Evolutionary conservation across 2,888 invertebrate genomes (phyloP).

Genomic region (Leptopilina myrica): DNA sequence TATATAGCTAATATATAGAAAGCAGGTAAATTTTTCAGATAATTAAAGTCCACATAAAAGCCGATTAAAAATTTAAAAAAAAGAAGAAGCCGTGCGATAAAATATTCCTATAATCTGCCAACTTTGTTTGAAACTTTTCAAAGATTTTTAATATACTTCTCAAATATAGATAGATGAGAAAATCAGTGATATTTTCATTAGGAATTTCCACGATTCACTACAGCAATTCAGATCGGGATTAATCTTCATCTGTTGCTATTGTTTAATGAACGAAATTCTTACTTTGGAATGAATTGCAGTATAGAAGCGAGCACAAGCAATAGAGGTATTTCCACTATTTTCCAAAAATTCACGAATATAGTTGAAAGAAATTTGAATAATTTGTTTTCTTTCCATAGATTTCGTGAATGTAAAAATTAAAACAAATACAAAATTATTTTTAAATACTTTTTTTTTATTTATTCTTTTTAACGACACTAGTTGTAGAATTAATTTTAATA

Average conservation of each 20-base stretch:
- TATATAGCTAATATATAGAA: too few relatives aligned
- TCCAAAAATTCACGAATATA: background rate
- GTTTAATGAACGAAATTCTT: constrained; percentile 8
- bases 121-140: background rate
- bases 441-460: too few relatives aligned
- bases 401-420: too few relatives aligned
- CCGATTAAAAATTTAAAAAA: background rate
- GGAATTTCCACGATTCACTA: background rate
- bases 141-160: constrained; percentile 24
- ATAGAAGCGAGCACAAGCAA: too few relatives aligned
- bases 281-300: constrained; percentile 4
- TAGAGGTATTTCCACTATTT: background rate
- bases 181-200: background rate
- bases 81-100: background rate
- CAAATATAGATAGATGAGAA: background rate
- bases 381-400: background rate
- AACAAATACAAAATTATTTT: too few relatives aligned
- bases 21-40: background rate
- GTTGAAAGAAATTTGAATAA: background rate
- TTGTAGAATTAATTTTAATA: too few relatives aligned
- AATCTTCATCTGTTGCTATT: background rate
- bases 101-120: background rate
- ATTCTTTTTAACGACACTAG: too few relatives aligned
- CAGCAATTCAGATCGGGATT: background rate
- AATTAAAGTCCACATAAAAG: background rate